These are phyloP conservation scores for Rhinogobio ventralis DNA, from an alignment of 2,797 vertebrate species.

Conservation along the genomic window DNA sequence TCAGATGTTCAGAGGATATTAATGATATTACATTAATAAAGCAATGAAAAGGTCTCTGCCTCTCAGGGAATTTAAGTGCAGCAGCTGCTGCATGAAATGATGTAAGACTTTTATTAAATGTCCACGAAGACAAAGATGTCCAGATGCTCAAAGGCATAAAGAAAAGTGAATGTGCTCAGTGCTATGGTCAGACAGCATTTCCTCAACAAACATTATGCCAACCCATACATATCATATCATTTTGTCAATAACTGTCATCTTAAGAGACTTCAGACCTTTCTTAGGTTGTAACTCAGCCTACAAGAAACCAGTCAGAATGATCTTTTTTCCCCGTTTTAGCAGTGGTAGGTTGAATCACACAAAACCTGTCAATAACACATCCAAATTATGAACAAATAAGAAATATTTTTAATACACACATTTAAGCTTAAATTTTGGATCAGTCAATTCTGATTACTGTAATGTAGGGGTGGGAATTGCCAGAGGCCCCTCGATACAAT, in stretches of 20 bases:
- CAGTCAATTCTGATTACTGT: not conserved
- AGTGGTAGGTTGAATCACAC: not conserved
- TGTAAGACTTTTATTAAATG: slow-evolving; percentile 59
- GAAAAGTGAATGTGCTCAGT: slow-evolving; percentile 32
- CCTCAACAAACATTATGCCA: not conserved
- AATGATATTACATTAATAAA: slow-evolving; percentile 75
- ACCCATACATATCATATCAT: not conserved
- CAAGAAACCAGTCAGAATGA: not conserved
- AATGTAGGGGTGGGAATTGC: no score
- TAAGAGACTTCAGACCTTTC: not conserved
- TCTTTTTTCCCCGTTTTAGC: not conserved
- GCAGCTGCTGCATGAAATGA: slow-evolving; percentile 71
- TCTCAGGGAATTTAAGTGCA: slow-evolving; percentile 57
- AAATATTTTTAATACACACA: not conserved
- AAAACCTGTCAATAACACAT: not conserved
- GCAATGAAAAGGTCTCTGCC: slow-evolving; percentile 67
- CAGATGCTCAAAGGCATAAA: slow-evolving; percentile 48
- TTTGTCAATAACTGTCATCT: not conserved
- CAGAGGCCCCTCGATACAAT: no score
- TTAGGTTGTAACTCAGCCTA: not conserved
- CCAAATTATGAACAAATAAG: not conserved
- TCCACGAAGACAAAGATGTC: slow-evolving; percentile 43
- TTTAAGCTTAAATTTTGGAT: not conserved
- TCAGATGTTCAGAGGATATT: slow-evolving; percentile 69
- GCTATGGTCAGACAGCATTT: not conserved